Base-by-base conservation (phyloP, 30 jellyfish, hydroid and myxozoan species). In the Euphysa ruthae region DNA sequence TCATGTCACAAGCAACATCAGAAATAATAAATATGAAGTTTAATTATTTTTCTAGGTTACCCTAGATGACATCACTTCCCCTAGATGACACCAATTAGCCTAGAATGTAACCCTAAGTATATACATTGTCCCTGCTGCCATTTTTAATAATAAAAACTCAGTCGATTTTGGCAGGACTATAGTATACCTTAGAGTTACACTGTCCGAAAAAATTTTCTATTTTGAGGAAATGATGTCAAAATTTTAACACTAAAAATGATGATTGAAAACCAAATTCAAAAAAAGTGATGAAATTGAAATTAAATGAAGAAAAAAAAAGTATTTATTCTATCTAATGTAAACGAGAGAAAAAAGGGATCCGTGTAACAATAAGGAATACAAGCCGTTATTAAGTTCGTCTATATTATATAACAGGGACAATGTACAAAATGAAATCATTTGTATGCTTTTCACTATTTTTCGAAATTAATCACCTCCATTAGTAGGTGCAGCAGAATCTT, bases 71-170 rank as follows among this genome's bases (percentile, higher is more conserved):
- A n/a, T n/a, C n/a, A n/a, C n/a, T n/a, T n/a, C n/a, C n/a, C n/a
- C n/a, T n/a, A n/a, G n/a, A n/a, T n/a, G n/a, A n/a, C n/a, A n/a
- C n/a, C n/a, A n/a, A n/a, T n/a, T 38, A 46, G 23, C 60, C 60
- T 46, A 25, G 3, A n/a, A n/a, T 46, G 60, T 46, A 46, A 46
- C 60, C 23, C 60, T n/a, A 46, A 46, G 60, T 10, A n/a, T n/a
- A n/a, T n/a, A 46, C 60, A 46, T 29, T 46, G 60, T 46, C 60
- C 60, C 60, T 46, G 60, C 60, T 46, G 60, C 60, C 60, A 46
- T n/a, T 2, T n/a, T n/a, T n/a, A n/a, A n/a, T n/a, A n/a, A 46
- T n/a, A 46, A 25, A 46, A 29, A n/a, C 8, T n/a, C 10, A 46
- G 60, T 46, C 23, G 18, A n/a, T 5, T 2, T 46, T 46, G 60